Evolutionary conservation across 1,140 invertebrate species (phyloP), one percentile per base, ranked within the genome.

Genomic region (Mamestra configurata): DNA sequence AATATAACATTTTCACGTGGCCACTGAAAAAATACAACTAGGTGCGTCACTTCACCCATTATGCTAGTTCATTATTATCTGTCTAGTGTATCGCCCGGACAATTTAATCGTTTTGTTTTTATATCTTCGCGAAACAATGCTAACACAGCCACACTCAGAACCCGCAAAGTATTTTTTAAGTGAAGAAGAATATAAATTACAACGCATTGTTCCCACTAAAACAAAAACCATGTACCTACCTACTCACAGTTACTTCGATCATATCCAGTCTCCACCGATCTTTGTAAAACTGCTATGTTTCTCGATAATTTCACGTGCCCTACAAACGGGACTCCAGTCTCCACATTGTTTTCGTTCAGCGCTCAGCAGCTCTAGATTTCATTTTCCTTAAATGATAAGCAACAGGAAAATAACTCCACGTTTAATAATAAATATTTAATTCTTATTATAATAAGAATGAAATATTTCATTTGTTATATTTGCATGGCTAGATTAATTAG

Each of bases 311-410:
- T 40, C 31, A 55, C 35, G 53, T 57, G 27, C 11, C 57, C 13
- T 7, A 24, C 20, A 22, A 66, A 46, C 35, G 11, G 49, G 15
- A 57, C 27, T 73, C 35, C 18, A 76, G 15, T 43, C 27, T 73
- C 35, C 18, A 76, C 20, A 61, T 57, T 53, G 49, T 59, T 49
- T 64, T 61, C 73, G 55, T 64, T 24, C 37, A 27, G 22, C 35
- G 22, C 15, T 61, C 40, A 61, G 10, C 27, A 7, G 37, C 37
- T 77, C 24, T 27, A 40, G 59, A 64, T 77, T 51, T 46, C 79
- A 81, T 89, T 88, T 89, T 88, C 89, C 89, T 90, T 88, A 79
- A 89, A 84, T 83, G 88, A 90, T 90, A 90, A 88, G 49, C 66
- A 84, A 85, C 85, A 87, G 89, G 87, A 85, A 88, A 88, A 87